A percentile compares a stretch with the other conserved stretches of the same genome.
Conservation (phyloP, 2,113 vertebrate species). For the Nycticebus coucang region DNA sequence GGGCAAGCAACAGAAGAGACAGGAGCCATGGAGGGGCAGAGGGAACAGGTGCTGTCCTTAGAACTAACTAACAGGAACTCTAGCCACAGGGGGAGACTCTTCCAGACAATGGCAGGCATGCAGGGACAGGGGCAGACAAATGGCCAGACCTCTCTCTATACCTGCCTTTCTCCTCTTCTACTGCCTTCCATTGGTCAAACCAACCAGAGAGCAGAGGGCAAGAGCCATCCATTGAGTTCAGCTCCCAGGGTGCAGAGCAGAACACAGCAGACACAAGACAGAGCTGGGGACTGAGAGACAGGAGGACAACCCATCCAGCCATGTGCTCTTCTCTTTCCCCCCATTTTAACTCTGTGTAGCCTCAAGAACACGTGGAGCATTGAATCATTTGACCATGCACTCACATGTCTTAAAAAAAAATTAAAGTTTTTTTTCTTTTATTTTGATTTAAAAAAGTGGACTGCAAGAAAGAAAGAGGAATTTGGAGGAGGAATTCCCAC, state of each 20-base stretch:
- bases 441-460: not conserved
- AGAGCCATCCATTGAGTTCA: not conserved
- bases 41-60: not conserved
- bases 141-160: not conserved
- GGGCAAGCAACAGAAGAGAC: not conserved
- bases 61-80: not conserved
- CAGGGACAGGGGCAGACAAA: not conserved
- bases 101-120: not conserved
- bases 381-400: not conserved
- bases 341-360: not conserved
- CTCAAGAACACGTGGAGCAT: not conserved
- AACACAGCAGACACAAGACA: not conserved
- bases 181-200: not conserved
- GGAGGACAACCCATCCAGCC: rapidly evolving
- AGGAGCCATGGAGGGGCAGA: not conserved
- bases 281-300: not conserved
- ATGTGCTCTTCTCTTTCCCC: not conserved
- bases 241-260: not conserved
- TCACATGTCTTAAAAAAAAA: not conserved
- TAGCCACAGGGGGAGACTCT: not conserved
- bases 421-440: not conserved
- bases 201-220: not conserved
- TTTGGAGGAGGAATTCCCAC: not conserved
- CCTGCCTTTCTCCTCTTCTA: not conserved
- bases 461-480: not conserved